Percentiles rank a stretch among this genome's conserved stretches.
phyloP scores from a whole-genome alignment of 1,140 invertebrate genomes.

The Thaumatotibia leucotreta region DNA sequence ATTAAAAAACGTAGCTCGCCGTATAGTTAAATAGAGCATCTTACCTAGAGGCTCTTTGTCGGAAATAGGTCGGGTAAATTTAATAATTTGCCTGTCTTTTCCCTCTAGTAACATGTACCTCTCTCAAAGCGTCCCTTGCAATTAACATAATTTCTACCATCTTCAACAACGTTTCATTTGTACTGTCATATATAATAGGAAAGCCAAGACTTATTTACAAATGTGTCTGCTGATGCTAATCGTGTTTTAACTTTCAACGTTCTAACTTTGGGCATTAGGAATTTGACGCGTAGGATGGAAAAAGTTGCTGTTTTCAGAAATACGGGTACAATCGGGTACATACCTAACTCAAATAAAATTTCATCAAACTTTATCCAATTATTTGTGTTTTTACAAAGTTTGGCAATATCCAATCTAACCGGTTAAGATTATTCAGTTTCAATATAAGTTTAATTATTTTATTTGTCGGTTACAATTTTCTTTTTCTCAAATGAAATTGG shows the following conservation, averaged over 20 bases:
- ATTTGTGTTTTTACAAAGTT: too few species aligned
- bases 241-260: conserved; percentile 3
- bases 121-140: conserved; percentile 22
- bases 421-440: too few species aligned
- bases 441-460: too few species aligned
- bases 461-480: too few species aligned
- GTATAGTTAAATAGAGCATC: not conserved
- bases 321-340: not conserved
- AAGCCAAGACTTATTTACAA: not conserved
- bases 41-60: not conserved
- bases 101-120: conserved; percentile 20
- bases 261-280: conserved; percentile 2
- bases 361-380: not conserved
- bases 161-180: conserved; percentile 6
- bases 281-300: not conserved
- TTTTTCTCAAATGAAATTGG: too few species aligned
- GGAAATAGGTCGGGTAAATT: conserved; percentile 33
- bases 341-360: not conserved
- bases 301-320: not conserved
- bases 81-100: conserved; percentile 33
- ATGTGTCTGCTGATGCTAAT: not conserved
- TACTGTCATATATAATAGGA: not conserved
- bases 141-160: conserved; percentile 28
- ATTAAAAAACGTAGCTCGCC: not conserved
- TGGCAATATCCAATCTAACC: too few species aligned